Percentiles rank a stretch among this genome's conserved stretches.
Conservation (phyloP, 2,113 vertebrate genomes). For the Trachemys scripta region DNA sequence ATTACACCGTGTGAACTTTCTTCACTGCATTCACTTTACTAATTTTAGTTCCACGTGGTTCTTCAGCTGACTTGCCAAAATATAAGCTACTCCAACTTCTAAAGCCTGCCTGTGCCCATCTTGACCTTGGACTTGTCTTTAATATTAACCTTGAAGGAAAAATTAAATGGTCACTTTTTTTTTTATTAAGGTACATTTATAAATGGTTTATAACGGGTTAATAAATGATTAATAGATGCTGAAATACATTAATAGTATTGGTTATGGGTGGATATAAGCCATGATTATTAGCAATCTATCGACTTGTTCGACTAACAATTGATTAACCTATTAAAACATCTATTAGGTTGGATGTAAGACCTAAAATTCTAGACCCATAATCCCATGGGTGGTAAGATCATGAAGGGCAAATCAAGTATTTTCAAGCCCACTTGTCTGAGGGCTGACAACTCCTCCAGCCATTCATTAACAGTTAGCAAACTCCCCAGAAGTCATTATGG, state of each 20-base stretch:
- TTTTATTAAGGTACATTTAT: conserved; percentile 45
- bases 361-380: not conserved
- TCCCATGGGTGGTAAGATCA: not conserved
- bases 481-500: not conserved
- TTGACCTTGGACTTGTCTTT: conserved; percentile 69
- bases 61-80: conserved; percentile 75
- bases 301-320: not conserved
- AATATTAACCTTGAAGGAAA: conserved; percentile 44
- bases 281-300: not conserved
- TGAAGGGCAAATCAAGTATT: not conserved
- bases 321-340: not conserved
- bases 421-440: not conserved
- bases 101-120: conserved; percentile 59
- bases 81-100: conserved; percentile 30
- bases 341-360: not conserved
- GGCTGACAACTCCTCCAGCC: conserved; percentile 11
- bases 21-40: conserved; percentile 45
- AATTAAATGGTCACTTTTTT: not conserved
- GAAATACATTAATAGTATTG: not conserved
- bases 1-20: conserved; percentile 59
- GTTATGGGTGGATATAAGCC: not conserved
- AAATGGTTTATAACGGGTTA: conserved; percentile 69
- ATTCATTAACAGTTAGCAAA: not conserved
- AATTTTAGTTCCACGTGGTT: conserved; percentile 69
- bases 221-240: conserved; percentile 53